Evolutionary conservation across 2,797 vertebrate species (phyloP), one percentile per base, ranked within the genome.

Genomic region (Mus spretus): DNA sequence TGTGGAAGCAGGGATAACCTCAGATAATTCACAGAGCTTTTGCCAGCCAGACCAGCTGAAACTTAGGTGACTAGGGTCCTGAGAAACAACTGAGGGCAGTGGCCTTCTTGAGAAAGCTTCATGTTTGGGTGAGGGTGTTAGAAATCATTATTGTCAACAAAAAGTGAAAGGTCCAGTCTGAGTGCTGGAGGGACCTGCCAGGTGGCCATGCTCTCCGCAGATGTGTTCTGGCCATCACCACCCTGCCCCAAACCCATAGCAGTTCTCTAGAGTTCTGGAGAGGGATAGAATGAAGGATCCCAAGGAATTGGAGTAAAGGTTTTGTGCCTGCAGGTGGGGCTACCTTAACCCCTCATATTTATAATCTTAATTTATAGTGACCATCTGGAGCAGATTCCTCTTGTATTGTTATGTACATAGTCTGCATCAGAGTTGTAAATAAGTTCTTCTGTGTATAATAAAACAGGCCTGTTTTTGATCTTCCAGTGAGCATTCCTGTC

Each of bases 341-440:
- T 93, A 63, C 83, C 96, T 26, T 77, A 77, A 77, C 40, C 97
- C 98, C 97, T 97, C 92, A 24, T 99, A 99, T 99, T 99, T 99
- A 99, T 99, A 98, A 96, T 97, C 96, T 98, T 99, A 98, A 99
- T 98, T 99, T 99, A 99, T 99, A 86, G 97, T 93, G 94, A 95
- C 97, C 97, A n/a, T 96, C 88, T 93, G 97, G 97, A 95, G 96
- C 97, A 84, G 53, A 84, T 0, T 93, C 97, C 97, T 98, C 97
- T 96, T 97, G 97, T 98, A 65, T 37, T 74, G 95, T 98, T 75
- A 82, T 99, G 98, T 98, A 98, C 96, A 98, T 98, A 98, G 81
- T 94, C 97, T 96, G 72, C 24, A 65, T 70, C 93, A 74, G 83
- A 89, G 97, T 89, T 98, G 98, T 98, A 98, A 97, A 98, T 98